Evolutionary conservation across 2,797 vertebrate genomes (phyloP).

Genomic region (Spheniscus humboldti): DNA sequence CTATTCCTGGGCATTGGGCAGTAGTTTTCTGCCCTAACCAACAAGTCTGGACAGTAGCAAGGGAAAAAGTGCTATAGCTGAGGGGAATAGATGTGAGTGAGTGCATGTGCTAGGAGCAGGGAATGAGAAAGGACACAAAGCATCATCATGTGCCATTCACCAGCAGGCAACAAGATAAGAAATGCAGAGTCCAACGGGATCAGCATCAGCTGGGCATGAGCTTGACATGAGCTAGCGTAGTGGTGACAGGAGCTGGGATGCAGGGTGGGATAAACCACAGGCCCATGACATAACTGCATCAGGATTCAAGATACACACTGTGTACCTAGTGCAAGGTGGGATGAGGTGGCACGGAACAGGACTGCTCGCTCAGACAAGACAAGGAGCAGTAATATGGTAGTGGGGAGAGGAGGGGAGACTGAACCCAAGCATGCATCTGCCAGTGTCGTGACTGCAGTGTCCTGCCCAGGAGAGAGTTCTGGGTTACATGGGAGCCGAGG

Average conservation of each 20-base stretch:
- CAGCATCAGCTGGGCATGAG: not conserved
- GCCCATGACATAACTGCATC: not conserved
- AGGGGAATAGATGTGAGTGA: not conserved
- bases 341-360: not conserved
- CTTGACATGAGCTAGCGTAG: not conserved
- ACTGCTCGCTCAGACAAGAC: accelerated
- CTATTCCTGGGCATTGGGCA: not conserved
- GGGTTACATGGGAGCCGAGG: not conserved
- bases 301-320: not conserved
- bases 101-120: not conserved
- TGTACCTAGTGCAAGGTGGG: not conserved
- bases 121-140: not conserved
- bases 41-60: not conserved
- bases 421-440: not conserved
- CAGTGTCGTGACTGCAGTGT: accelerated
- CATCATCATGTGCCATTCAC: not conserved
- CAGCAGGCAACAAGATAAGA: not conserved
- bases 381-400: not conserved
- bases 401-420: not conserved
- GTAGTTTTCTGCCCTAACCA: not conserved
- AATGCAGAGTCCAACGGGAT: accelerated
- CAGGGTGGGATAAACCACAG: not conserved
- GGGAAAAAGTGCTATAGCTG: not conserved
- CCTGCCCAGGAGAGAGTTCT: not conserved
- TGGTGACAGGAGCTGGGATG: not conserved